phyloP scores from a whole-genome alignment of 2,888 invertebrate genomes.

The Ypsolopha scabrella region DNA sequence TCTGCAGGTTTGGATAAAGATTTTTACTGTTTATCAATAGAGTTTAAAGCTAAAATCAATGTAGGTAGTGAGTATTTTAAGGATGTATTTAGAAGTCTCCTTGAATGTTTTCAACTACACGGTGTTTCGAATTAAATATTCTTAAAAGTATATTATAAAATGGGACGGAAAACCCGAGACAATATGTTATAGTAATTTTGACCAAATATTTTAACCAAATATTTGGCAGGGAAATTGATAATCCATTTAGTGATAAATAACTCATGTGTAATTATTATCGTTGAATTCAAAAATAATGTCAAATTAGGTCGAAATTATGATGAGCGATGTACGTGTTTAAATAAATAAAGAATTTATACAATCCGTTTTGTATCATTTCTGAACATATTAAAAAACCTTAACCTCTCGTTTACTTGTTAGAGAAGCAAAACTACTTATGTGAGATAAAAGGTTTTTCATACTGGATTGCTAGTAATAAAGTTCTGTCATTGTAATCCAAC shows the following conservation, averaged over 20 bases:
- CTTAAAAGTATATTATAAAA: not conserved
- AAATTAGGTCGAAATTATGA: slow-evolving; percentile 49
- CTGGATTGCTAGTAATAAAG: not conserved
- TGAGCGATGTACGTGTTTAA: slow-evolving; percentile 44
- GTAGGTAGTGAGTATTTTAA: not conserved
- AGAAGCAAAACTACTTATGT: no score
- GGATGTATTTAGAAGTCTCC: not conserved
- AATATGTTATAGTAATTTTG: slow-evolving; percentile 44
- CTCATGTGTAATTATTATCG: slow-evolving; percentile 9
- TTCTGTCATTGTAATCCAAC: not conserved
- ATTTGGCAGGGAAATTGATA: slow-evolving; percentile 48
- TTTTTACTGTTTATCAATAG: slow-evolving; percentile 2
- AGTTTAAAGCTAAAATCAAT: slow-evolving; percentile 1
- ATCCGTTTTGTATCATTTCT: not conserved
- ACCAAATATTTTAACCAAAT: slow-evolving; percentile 57
- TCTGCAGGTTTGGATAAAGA: slow-evolving; percentile 5
- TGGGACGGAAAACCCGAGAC: slow-evolving; percentile 23
- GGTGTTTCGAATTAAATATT: not conserved
- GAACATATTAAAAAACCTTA: not conserved
- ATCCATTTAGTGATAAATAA: slow-evolving; percentile 41
- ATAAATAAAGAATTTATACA: slow-evolving; percentile 54
- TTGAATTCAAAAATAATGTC: slow-evolving; percentile 44
- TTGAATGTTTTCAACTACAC: not conserved
- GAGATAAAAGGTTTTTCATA: not conserved
- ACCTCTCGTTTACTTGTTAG: no score